Percentiles rank a stretch among this genome's conserved stretches.
Conservation (phyloP, 2,113 vertebrate species). For the Anser cygnoides region DNA sequence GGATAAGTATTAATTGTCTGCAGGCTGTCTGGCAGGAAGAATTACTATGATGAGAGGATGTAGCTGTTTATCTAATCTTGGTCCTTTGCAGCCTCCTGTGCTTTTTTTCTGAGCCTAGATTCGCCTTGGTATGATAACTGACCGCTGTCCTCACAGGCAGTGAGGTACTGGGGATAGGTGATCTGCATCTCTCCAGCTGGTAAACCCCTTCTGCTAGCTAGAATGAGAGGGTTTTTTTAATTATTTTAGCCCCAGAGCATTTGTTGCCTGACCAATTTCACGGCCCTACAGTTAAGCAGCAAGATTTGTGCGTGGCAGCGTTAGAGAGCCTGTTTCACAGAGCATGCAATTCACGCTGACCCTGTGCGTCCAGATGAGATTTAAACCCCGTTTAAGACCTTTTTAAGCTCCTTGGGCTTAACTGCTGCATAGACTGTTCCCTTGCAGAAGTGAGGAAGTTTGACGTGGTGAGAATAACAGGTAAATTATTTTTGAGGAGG, state of each 20-base stretch:
- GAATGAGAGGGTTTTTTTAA: background rate
- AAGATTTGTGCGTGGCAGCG: background rate
- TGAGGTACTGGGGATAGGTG: background rate
- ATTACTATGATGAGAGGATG: background rate
- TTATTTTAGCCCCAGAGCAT: background rate
- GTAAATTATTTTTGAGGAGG: background rate
- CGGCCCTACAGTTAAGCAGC: background rate
- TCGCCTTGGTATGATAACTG: background rate
- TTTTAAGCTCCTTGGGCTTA: constrained; percentile 38
- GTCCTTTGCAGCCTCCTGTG: background rate
- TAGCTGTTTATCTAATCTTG: background rate
- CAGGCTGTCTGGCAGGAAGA: background rate
- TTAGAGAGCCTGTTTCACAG: background rate
- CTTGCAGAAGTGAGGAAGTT: background rate
- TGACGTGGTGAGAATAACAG: background rate
- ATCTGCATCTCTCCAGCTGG: background rate
- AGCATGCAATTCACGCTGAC: background rate
- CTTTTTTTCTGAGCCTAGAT: background rate
- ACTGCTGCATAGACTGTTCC: background rate
- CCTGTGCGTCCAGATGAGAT: background rate
- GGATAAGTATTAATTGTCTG: background rate
- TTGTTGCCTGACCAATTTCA: background rate
- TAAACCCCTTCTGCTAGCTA: background rate
- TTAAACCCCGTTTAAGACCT: background rate
- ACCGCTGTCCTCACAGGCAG: background rate